A percentile compares a stretch with the other conserved stretches of the same genome.
Evolutionary conservation across 1,140 invertebrate species (phyloP).

Genomic region (Pseudomyrmex sp.): DNA sequence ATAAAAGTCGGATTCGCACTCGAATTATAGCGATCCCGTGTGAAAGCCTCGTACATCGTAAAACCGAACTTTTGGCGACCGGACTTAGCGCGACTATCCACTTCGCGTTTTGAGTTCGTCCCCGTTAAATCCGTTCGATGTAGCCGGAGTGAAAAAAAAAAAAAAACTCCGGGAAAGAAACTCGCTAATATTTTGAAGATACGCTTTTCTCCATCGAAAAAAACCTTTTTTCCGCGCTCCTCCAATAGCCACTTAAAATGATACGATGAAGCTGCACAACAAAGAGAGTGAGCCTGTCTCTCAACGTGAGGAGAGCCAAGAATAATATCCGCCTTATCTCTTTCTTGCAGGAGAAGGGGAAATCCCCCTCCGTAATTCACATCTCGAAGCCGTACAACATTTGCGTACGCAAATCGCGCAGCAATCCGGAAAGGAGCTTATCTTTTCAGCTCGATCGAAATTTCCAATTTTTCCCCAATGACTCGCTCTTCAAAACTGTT

Average conservation of each 20-base stretch:
- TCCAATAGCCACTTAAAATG: background rate
- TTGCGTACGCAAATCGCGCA: background rate
- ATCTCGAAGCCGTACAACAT: constrained; percentile 18
- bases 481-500: background rate
- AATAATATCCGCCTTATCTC: constrained; percentile 44
- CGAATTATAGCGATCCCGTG: background rate
- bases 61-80: constrained; percentile 38
- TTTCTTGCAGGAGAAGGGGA: background rate
- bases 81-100: background rate
- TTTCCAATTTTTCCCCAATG: background rate
- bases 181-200: constrained; percentile 1
- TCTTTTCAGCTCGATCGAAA: background rate
- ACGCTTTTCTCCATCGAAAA: constrained; percentile 2
- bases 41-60: background rate
- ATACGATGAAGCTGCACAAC: constrained; percentile 22
- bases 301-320: constrained; percentile 7
- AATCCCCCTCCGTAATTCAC: constrained; percentile 35
- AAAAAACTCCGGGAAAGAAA: background rate
- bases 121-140: background rate
- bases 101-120: constrained; percentile 1
- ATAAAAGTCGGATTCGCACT: constrained; percentile 20
- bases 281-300: background rate
- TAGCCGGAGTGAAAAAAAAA: background rate
- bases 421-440: background rate
- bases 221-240: background rate